These are phyloP conservation scores for Coluber constrictor DNA, from an alignment of 2,797 vertebrate genomes.

Conservation along the genomic window DNA sequence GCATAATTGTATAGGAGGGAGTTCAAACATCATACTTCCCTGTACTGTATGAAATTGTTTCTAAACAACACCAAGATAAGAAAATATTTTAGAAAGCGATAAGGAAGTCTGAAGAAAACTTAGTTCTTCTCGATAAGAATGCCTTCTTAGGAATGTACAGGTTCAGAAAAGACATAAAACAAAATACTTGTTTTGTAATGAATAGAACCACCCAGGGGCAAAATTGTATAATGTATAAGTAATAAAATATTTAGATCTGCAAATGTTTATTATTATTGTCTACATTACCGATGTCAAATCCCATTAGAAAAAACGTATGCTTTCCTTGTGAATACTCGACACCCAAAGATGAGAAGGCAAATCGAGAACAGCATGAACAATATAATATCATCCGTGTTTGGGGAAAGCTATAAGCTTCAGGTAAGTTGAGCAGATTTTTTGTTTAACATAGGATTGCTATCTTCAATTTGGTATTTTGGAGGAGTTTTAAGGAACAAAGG, in stretches of 20 bases:
- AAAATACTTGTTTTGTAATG: neutral
- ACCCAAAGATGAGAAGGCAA: constrained; percentile 68
- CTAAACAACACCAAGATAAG: neutral
- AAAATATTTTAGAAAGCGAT: neutral
- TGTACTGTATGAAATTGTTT: neutral
- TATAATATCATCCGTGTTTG: constrained; percentile 67
- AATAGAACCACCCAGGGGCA: neutral
- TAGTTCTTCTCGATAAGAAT: neutral
- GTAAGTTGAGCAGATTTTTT: constrained; percentile 39
- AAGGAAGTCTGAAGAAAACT: neutral
- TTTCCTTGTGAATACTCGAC: constrained; percentile 69
- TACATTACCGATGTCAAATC: constrained; percentile 13
- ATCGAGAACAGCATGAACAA: constrained; percentile 66
- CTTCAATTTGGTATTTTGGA: neutral
- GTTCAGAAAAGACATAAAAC: neutral
- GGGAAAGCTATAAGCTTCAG: constrained; percentile 69
- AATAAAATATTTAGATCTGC: neutral
- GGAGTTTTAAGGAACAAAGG: neutral
- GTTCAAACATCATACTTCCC: neutral
- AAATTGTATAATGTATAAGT: neutral
- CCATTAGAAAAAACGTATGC: constrained; percentile 65
- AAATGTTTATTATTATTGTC: neutral
- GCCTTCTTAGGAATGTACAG: neutral
- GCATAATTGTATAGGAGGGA: neutral
- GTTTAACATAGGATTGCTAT: neutral